Evolutionary conservation across 1,140 invertebrate genomes (phyloP), one percentile per base, ranked within the genome.

Genomic region (Diachasma alloeum): DNA sequence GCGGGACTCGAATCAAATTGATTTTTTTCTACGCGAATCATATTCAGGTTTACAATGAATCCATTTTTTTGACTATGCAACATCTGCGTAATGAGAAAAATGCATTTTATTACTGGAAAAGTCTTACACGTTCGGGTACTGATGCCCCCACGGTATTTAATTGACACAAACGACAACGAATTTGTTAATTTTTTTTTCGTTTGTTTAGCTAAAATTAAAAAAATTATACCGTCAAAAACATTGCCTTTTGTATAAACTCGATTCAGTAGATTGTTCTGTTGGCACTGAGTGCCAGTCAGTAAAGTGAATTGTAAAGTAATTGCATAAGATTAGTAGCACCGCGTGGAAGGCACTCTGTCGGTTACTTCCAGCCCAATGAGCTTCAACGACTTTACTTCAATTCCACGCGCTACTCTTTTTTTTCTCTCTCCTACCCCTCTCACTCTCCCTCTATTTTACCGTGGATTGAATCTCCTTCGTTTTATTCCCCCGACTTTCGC

Each of bases 271-370:
- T 85, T 86, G 82, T 87, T 85, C 84, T 84, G 86, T 86, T 82
- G 85, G 80, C 85, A 82, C 82, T 85, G 83, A 87, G 87, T 87
- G 86, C 83, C 82, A 88, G 85, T 81, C 83, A 83, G 82, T 79
- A 88, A 87, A 89, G 88, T 89, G 87, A 89, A 89, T 89, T 88
- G 84, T 88, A 84, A 88, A 89, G 88, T 89, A 90, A 90, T 90
- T 89, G 88, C 88, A 88, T 87, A 87, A 89, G 85, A 89, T 90
- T 89, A 89, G 87, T 86, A 86, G 83, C 82, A 84, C 82, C 79
- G 83, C 82, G 82, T 83, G 83, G 82, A 86, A 86, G 83, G 84
- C 87, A 89, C 89, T 90, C 87, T 88, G 83, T 83, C 86, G 83
- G 87, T 90, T 89, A 89, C 83, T 90, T 90, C 86, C 87, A 89